Conservation (phyloP, 2,797 vertebrate species). For the Poecilia velifera region DNA sequence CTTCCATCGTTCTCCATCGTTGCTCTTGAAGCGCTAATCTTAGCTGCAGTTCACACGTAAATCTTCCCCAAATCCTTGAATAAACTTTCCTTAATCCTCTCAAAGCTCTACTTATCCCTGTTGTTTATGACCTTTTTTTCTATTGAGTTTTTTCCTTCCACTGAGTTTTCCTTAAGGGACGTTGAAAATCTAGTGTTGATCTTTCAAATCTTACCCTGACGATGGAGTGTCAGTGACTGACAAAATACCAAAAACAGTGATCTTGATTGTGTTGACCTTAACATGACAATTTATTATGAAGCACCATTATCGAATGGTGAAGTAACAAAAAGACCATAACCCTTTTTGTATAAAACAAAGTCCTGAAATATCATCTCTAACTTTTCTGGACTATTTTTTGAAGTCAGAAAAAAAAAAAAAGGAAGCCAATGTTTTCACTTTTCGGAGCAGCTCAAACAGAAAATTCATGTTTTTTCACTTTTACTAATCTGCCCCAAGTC, state of each 20-base stretch:
- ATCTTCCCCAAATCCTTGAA: not conserved
- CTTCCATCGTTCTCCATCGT: not conserved
- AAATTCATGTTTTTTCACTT: not conserved
- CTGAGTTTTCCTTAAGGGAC: not conserved
- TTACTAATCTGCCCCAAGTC: not conserved
- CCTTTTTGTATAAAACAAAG: not conserved
- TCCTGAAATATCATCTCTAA: not conserved
- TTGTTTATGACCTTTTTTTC: not conserved
- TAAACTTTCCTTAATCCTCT: not conserved
- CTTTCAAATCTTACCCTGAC: not conserved
- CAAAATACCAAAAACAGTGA: not conserved
- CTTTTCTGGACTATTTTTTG: constrained; percentile 1
- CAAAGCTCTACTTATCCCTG: not conserved
- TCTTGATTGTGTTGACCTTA: not conserved
- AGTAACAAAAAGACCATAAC: not conserved
- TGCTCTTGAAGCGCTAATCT: not conserved
- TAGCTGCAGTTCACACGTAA: not conserved
- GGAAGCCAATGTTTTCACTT: not conserved
- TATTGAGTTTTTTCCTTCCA: not conserved
- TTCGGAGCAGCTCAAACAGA: not conserved
- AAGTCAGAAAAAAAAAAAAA: not conserved
- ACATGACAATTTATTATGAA: not conserved
- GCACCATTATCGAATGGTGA: not conserved
- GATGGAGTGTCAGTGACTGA: not conserved
- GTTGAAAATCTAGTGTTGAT: not conserved